These are phyloP conservation scores for Spheniscus humboldti DNA, from an alignment of 2,797 vertebrate species.

Conservation along the genomic window DNA sequence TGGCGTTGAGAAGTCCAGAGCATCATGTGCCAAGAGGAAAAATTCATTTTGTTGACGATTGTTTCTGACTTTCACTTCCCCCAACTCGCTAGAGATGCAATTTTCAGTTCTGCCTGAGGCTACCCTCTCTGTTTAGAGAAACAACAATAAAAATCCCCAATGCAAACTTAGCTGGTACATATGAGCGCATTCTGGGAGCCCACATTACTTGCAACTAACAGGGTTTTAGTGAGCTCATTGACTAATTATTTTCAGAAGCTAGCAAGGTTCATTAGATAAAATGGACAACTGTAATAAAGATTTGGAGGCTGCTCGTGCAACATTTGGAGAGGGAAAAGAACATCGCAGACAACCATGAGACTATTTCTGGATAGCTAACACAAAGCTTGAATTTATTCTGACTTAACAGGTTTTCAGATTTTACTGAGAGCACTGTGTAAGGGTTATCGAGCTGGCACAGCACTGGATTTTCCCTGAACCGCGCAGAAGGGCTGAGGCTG, in stretches of 20 bases:
- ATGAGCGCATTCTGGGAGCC: not conserved
- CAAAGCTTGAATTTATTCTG: not conserved
- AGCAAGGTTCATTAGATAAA: not conserved
- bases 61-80: not conserved
- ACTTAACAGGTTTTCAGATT: not conserved
- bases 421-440: accelerated
- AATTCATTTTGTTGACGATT: not conserved
- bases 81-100: not conserved
- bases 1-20: not conserved
- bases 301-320: not conserved
- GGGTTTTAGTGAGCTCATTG: not conserved
- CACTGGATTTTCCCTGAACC: not conserved
- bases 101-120: constrained; percentile 4
- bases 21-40: not conserved
- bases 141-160: not conserved
- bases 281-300: not conserved
- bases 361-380: not conserved
- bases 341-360: not conserved
- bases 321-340: not conserved
- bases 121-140: not conserved
- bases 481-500: not conserved
- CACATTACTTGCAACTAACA: not conserved
- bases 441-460: accelerated
- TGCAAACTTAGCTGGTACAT: not conserved
- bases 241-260: not conserved